phyloP scores from a whole-genome alignment of 1,140 invertebrate genomes.

The Neodiprion fabricii region DNA sequence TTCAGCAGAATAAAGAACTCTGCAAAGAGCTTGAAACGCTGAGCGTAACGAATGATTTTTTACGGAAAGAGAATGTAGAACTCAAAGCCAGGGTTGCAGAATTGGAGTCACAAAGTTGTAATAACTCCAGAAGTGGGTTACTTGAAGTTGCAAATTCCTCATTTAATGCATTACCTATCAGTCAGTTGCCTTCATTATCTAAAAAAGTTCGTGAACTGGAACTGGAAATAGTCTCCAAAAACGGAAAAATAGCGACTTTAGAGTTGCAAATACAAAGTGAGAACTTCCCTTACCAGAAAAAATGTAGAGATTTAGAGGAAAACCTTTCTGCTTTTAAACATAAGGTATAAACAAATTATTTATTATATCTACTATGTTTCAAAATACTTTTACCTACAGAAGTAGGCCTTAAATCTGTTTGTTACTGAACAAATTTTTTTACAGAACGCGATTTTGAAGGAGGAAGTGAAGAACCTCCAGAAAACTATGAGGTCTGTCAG shows the following conservation, averaged over 20 bases:
- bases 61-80: conserved; percentile 32
- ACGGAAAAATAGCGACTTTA: conserved; percentile 46
- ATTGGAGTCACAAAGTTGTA: conserved; percentile 27
- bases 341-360: conserved; percentile 36
- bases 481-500: conserved; percentile 24
- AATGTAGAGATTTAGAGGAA: conserved; percentile 45
- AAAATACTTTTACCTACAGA: no score
- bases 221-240: conserved; percentile 42
- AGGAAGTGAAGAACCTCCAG: conserved; percentile 33
- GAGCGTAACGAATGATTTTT: conserved; percentile 15
- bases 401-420: no score
- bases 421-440: conserved; percentile 10
- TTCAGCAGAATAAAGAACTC: conserved; percentile 23
- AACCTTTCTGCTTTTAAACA: conserved; percentile 28
- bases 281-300: conserved; percentile 46
- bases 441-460: conserved; percentile 38
- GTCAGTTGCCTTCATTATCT: conserved; percentile 32
- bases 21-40: conserved; percentile 20
- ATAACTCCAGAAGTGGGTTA: conserved; percentile 36
- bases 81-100: conserved; percentile 32
- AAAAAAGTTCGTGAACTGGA: conserved; percentile 45
- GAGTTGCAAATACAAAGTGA: conserved; percentile 48
- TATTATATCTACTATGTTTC: conserved; percentile 10
- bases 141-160: conserved; percentile 31
- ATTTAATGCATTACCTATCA: conserved; percentile 4